Evolutionary conservation across 2,797 vertebrate genomes (phyloP), one percentile per base, ranked within the genome.

Genomic region (Borostomias antarcticus): DNA sequence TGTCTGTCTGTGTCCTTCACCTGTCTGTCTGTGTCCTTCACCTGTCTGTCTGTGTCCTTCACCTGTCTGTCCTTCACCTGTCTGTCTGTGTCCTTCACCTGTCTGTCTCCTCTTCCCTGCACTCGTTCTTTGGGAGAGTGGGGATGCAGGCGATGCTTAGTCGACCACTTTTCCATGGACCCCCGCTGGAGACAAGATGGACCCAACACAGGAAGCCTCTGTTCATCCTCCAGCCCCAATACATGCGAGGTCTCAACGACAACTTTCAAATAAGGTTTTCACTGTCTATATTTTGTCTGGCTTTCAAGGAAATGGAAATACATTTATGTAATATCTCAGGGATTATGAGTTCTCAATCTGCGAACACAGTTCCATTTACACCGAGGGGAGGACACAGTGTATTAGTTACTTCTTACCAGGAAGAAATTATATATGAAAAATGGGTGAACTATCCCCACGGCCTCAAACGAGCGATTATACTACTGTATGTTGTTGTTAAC

Each of bases 141-240:
- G 66, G 62, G 73, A 79, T 57, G 70, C 56, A 40, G 15, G 45
- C 4, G 28, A 25, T 70, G 48, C 63, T 29, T 58, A 45, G 58
- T 67, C 52, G 64, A 21, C 11, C 19, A 52, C 50, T 52, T 52
- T 25, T 68, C 29, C 51, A 15, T 17, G 37, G 29, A 53, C 21
- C 50, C 29, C 52, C 5, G 53, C 53, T 56, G 47, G 43, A 73
- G 48, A 51, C 58, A 28, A 45, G 30, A 43, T 47, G 61, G 17
- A 57, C 58, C 50, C 66, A 65, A 71, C 68, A 75, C 74, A 76
- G 76, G 74, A 72, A 72, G 47, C n/a, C 54, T 54, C 25, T 65
- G 37, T 66, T 60, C 23, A 66, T 32, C 40, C 45, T 10, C 45
- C 51, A 68, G 60, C 25, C 59, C 47, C 25, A 66, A 30, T 64